A percentile compares a stretch with the other conserved stretches of the same genome.
Evolutionary conservation across 2,113 vertebrate genomes (phyloP).

Genomic region (Ceyx cyanopectus): DNA sequence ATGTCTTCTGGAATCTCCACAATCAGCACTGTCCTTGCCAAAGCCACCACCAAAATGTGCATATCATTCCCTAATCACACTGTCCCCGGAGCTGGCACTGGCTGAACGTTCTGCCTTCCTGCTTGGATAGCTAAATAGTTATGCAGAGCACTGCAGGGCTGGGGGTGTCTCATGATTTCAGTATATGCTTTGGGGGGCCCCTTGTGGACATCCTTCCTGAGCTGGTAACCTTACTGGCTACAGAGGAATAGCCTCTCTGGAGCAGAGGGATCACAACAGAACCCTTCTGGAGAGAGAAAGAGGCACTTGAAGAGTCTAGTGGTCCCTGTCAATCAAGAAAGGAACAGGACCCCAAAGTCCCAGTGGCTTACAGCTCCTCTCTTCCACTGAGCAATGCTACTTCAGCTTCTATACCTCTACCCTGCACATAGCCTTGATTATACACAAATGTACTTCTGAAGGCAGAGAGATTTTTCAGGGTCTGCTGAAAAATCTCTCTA

Average conservation of each 20-base stretch:
- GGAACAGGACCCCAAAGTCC: neutral
- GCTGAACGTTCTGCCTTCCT: neutral
- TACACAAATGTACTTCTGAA: neutral
- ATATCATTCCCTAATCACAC: neutral
- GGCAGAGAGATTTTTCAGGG: neutral
- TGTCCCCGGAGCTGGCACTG: neutral
- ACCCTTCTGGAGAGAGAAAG: neutral
- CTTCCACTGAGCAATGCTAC: neutral
- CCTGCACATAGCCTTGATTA: neutral
- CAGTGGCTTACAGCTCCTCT: neutral
- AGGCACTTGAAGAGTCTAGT: neutral
- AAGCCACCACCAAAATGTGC: conserved; percentile 22
- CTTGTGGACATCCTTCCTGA: neutral
- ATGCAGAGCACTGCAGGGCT: neutral
- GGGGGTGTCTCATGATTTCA: neutral
- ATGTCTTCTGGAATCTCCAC: neutral
- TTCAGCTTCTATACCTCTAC: neutral
- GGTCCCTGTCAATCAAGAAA: neutral
- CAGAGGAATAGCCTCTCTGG: neutral
- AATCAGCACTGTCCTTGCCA: conserved; percentile 53
- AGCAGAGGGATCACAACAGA: neutral
- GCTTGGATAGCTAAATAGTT: neutral
- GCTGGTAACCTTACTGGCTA: neutral
- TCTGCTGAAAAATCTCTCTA: neutral
- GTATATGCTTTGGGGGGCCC: neutral